Evolutionary conservation across 1,140 invertebrate species (phyloP), one percentile per base, ranked within the genome.

Genomic region (Drosophila nigrodunni): DNA sequence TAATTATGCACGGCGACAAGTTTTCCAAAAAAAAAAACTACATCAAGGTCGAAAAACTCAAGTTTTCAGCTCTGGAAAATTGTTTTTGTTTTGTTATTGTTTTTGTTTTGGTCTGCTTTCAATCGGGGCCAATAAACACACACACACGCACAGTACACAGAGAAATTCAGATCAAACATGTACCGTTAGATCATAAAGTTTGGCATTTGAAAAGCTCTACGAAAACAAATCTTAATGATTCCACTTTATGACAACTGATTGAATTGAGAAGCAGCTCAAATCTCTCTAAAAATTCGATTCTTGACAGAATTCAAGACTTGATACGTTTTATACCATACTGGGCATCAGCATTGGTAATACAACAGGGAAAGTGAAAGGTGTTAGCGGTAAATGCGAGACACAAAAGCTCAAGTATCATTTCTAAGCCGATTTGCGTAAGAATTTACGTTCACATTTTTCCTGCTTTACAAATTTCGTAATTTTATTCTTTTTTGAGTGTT

Each of bases 301-400:
- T 65, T 66, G 39, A 70, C 34, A 50, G 43, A 46, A 41, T 0
- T 15, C 5, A 41, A 18, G 43, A 47, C 21, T 43, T 21, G 1
- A 30, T 30, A 30, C 6, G 25, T 30, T 30, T 30, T 30, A 30
- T 30, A 30, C 25, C 25, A 30, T 30, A 30, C 0, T 5, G 2
- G 25, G 25, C 25, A 30, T 0, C 25, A 30, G 25, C 3, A 49
- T 74, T 64, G 49, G 50, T 55, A 58, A 49, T 50, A 30, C 21
- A 10, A 74, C 64, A 62, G 70, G 61, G 70, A 80, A 80, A 80
- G 77, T 80, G 77, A 80, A 80, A 80, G 77, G 70, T 68, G 30
- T 66, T 65, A 79, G 69, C 77, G 74, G 69, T 68, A 68, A 21
- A 73, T 75, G 46, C 43, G 43, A 57, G 69, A 50, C 57, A 25